phyloP scores from a whole-genome alignment of 2,797 vertebrate genomes.

The Peromyscus eremicus region DNA sequence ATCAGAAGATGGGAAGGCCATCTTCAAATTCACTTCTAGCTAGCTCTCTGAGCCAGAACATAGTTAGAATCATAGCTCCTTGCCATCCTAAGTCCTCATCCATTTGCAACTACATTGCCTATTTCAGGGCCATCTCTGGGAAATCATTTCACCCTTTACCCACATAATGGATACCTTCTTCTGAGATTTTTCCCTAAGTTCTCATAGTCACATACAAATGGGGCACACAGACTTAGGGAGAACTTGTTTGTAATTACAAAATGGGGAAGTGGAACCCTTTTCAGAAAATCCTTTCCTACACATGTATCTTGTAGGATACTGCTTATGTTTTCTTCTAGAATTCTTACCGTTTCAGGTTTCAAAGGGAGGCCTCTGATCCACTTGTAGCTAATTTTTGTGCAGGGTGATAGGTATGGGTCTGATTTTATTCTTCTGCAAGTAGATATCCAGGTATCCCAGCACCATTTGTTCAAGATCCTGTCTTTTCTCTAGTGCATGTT shows the following conservation, averaged over 20 bases:
- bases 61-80: not conserved
- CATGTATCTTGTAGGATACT: not conserved
- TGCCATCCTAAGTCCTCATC: not conserved
- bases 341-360: not conserved
- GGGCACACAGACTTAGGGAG: not conserved
- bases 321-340: not conserved
- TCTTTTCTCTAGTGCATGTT: not conserved
- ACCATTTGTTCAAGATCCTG: not conserved
- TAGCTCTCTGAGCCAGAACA: not conserved
- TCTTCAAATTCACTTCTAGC: not conserved
- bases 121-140: not conserved
- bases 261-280: too few relatives aligned
- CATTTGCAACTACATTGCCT: not conserved
- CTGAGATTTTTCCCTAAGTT: not conserved
- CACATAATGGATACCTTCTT: not conserved
- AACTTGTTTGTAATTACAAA: not conserved
- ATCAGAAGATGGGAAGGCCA: not conserved
- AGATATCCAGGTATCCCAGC: not conserved
- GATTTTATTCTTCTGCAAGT: not conserved
- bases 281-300: not conserved
- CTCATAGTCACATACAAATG: not conserved
- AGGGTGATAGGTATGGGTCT: not conserved
- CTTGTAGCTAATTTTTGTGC: not conserved
- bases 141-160: not conserved
- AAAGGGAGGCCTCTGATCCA: not conserved